Percentiles rank a stretch among this genome's conserved stretches.
These are phyloP conservation scores for Centruroides sculpturatus DNA, from an alignment of 1,140 invertebrate species.

Conservation along the genomic window DNA sequence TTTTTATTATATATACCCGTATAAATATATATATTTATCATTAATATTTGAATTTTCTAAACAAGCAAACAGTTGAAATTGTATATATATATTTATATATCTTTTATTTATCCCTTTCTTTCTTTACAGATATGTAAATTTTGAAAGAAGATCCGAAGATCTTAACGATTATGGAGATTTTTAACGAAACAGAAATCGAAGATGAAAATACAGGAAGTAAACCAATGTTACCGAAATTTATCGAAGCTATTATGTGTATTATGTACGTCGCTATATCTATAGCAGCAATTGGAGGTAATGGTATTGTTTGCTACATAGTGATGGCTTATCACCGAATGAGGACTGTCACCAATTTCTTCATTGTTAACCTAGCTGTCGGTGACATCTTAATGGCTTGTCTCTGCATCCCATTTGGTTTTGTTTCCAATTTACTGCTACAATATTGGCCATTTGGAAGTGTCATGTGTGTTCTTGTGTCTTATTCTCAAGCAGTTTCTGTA, in stretches of 20 bases:
- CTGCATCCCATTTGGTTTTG: slow-evolving; percentile 69
- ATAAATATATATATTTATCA: too few relatives aligned
- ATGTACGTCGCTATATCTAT: slow-evolving; percentile 54
- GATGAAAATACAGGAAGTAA: too few relatives aligned
- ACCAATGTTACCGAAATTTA: too few relatives aligned
- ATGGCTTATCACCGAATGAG: slow-evolving; percentile 47
- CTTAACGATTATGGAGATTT: too few relatives aligned
- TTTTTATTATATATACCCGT: too few relatives aligned
- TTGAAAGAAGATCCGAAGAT: too few relatives aligned
- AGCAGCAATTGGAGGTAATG: slow-evolving; percentile 61
- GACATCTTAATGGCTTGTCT: slow-evolving; percentile 70
- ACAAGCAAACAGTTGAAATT: too few relatives aligned
- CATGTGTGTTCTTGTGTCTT: slow-evolving; percentile 61
- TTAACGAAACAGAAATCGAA: too few relatives aligned
- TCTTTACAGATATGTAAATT: too few relatives aligned
- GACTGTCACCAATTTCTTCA: slow-evolving; percentile 72
- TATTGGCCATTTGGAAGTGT: slow-evolving; percentile 69
- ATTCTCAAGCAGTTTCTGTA: slow-evolving; percentile 61
- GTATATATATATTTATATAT: too few relatives aligned
- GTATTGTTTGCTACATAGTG: slow-evolving; percentile 77
- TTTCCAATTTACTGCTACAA: slow-evolving; percentile 51
- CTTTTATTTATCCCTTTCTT: too few relatives aligned
- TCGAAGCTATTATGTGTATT: slow-evolving; percentile 42
- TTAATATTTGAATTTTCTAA: too few relatives aligned
- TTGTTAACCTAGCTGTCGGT: slow-evolving; percentile 65